phyloP scores from a whole-genome alignment of 2,888 invertebrate species.

The Scaptomyza caliginosa region DNA sequence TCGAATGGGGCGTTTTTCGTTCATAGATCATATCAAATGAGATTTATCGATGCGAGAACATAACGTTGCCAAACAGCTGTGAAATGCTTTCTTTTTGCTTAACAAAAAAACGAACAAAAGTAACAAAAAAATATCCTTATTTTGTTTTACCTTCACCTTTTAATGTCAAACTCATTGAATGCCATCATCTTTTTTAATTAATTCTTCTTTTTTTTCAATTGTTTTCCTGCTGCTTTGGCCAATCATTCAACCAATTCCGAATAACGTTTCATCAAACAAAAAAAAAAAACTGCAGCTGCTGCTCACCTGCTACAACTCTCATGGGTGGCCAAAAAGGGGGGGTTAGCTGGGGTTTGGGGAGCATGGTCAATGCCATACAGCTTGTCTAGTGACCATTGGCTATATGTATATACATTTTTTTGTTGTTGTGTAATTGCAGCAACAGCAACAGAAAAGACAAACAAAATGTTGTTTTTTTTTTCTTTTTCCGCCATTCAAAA shows the following conservation, averaged over 20 bases:
- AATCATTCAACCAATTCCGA: slow-evolving; percentile 47
- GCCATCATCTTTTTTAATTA: slow-evolving; percentile 12
- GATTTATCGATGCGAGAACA: background rate
- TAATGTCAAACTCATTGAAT: background rate
- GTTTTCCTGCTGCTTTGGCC: slow-evolving; percentile 33
- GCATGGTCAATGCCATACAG: slow-evolving; percentile 55
- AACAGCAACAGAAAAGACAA: slow-evolving; percentile 19
- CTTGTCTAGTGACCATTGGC: slow-evolving; percentile 44
- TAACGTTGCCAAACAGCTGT: background rate
- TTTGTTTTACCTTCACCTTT: background rate
- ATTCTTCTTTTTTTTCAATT: slow-evolving; percentile 18
- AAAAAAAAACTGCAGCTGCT: slow-evolving; percentile 39
- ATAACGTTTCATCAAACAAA: slow-evolving; percentile 33
- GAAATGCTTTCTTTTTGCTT: too few species aligned
- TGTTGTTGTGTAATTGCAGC: slow-evolving; percentile 8
- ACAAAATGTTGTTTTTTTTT: slow-evolving; percentile 21
- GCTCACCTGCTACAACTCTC: slow-evolving; percentile 37
- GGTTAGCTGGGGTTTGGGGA: background rate
- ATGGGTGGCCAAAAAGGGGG: background rate
- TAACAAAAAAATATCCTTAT: background rate
- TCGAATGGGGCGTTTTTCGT: background rate
- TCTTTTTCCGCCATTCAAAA: slow-evolving; percentile 67
- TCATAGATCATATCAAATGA: background rate
- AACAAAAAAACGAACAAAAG: background rate
- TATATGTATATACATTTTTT: slow-evolving; percentile 13